Evolutionary conservation across 1,140 invertebrate species (phyloP).

Genomic region (Formica exsecta): DNA sequence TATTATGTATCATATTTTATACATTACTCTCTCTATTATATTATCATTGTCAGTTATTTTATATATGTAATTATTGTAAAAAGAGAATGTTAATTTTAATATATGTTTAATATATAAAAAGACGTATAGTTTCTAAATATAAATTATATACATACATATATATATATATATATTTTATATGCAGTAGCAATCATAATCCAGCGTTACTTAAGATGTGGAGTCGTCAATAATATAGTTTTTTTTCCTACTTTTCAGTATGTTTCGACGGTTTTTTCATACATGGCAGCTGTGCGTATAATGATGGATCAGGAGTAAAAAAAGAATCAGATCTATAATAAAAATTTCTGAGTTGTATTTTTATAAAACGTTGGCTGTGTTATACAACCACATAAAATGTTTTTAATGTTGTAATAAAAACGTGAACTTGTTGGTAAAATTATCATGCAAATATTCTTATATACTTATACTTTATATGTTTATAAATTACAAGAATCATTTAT

Average conservation of each 20-base stretch:
- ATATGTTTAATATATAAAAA: too few species aligned
- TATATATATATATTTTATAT: too few species aligned
- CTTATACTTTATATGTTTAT: not conserved
- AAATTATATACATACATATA: too few species aligned
- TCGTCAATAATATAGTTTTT: too few species aligned
- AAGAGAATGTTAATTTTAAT: too few species aligned
- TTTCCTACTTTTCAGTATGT: constrained; percentile 35
- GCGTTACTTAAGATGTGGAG: too few species aligned
- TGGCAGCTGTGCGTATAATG: constrained; percentile 40
- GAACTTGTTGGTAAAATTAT: constrained; percentile 7
- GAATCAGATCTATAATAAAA: not conserved
- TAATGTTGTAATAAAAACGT: not conserved
- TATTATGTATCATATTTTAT: not conserved
- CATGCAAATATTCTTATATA: not conserved
- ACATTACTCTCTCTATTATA: not conserved
- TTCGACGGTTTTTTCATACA: constrained; percentile 47
- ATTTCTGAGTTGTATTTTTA: not conserved
- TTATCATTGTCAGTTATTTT: not conserved
- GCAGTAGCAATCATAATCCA: too few species aligned
- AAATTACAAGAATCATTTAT: not conserved
- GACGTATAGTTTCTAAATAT: not conserved
- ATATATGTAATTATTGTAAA: not conserved
- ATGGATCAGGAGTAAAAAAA: constrained; percentile 25
- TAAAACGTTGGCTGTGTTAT: not conserved
- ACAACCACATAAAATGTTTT: not conserved